Evolutionary conservation across 2,888 invertebrate genomes (phyloP), one percentile per base, ranked within the genome.

Genomic region (Patella ulyssiponensis): DNA sequence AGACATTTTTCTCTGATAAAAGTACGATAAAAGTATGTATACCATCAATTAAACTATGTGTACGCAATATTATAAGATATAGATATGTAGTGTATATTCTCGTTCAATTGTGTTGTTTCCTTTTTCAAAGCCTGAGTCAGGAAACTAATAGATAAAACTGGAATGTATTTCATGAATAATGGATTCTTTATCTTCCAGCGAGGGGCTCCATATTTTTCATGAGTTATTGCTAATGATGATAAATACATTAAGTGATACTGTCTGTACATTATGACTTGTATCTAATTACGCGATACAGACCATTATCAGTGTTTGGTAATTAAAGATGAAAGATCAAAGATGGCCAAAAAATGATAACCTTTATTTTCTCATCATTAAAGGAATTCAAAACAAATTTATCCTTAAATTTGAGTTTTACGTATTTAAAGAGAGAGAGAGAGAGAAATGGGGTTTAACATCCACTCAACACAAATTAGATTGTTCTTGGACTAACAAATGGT

Each of bases 261-360:
- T 20, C 64, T 23, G 14, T 64, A 64, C 44, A 44, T 44, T 44
- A 9, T 44, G 44, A 44, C 64, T 64, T 64, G 64, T 64, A 23
- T 64, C 23, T 64, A 64, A 64, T 64, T 64, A 64, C 23, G 20
- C 23, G 64, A 64, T 64, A 64, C 23, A 64, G 64, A 23, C 23
- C 4, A 64, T 64, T 64, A 64, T 64, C 64, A 64, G 64, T 12
- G 64, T 23, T 64, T 7, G 12, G 64, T 64, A 64, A 64, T 64
- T 64, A 64, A 23, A 64, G 64, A 64, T 64, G 23, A 20, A 64
- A 64, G 64, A 64, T 64, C 64, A 64, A 64, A 64, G 64, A 64
- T 64, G 64, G 64, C 64, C 20, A 23, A 64, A 44, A 44, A 44
- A 7, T 44, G 44, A 44, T 44, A 44, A 44, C 44, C 44, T 44